Conservation (phyloP, 2,888 invertebrate genomes). For the Lissocephala sabroskyi region DNA sequence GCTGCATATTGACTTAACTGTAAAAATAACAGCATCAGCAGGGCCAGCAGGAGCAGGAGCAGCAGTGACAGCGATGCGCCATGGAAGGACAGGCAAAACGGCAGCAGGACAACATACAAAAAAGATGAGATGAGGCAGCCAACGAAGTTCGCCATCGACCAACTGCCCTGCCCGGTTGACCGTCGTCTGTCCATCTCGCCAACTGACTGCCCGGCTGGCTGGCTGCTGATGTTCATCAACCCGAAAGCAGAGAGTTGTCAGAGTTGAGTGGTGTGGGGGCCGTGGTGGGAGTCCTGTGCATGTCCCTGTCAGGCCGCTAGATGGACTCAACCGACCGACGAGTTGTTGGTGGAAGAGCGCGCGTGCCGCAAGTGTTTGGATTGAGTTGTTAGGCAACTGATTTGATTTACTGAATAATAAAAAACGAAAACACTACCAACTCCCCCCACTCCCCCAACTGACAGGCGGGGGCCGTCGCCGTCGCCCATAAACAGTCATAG, state of each 20-base stretch:
- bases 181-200: too few species aligned
- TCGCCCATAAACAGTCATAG: constrained; percentile 58
- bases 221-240: not conserved
- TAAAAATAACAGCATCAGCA: constrained; percentile 44
- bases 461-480: constrained; percentile 22
- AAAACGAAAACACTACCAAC: constrained; percentile 50
- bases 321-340: too few species aligned
- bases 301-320: too few species aligned
- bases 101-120: constrained; percentile 17
- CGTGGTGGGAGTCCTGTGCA: too few species aligned
- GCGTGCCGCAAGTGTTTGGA: constrained; percentile 63
- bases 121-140: constrained; percentile 1
- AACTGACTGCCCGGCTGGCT: not conserved
- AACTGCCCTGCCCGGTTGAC: not conserved
- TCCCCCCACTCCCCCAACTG: constrained; percentile 13
- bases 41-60: constrained; percentile 12
- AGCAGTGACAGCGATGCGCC: constrained; percentile 14
- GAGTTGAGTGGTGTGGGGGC: too few species aligned
- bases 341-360: constrained; percentile 10
- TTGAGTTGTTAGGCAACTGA: constrained; percentile 66
- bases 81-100: not conserved
- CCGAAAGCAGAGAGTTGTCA: not conserved
- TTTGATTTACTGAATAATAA: constrained; percentile 64
- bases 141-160: too few species aligned
- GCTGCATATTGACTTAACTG: constrained; percentile 64